These are phyloP conservation scores for Geophilus truncorum DNA, from an alignment of 2,888 invertebrate genomes.

Conservation along the genomic window DNA sequence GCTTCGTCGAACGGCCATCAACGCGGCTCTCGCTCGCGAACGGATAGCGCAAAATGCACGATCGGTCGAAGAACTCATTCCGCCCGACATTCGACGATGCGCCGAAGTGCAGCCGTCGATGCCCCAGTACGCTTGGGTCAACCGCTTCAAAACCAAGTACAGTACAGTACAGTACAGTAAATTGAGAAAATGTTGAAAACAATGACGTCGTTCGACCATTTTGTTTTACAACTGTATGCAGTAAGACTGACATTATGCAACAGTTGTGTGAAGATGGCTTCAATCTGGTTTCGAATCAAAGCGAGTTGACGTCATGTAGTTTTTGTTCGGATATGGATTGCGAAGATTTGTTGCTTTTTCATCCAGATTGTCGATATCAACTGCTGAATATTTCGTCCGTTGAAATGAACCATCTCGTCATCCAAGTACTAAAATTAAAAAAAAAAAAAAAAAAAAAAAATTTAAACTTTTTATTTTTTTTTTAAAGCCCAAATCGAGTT, in stretches of 20 bases:
- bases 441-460: not conserved
- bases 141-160: constrained; percentile 31
- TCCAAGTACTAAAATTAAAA: not conserved
- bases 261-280: not conserved
- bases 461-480: not conserved
- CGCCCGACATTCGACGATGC: not conserved
- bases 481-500: constrained; percentile 8
- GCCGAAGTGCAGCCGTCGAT: not conserved
- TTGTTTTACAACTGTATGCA: not conserved
- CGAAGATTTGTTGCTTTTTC: constrained; percentile 7
- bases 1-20: not conserved
- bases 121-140: constrained; percentile 32
- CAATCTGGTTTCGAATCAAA: not conserved
- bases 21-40: constrained; percentile 27
- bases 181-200: too few relatives aligned
- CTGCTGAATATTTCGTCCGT: not conserved
- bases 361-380: constrained; percentile 3
- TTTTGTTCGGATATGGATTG: constrained; percentile 30
- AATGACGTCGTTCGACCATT: too few relatives aligned
- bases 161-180: too few relatives aligned
- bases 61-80: constrained; percentile 8
- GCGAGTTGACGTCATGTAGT: not conserved
- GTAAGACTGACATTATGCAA: not conserved
- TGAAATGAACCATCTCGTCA: constrained; percentile 4
- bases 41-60: constrained; percentile 19